A percentile compares a stretch with the other conserved stretches of the same genome.
phyloP scores from a whole-genome alignment of 2,888 invertebrate genomes.

The Helobdella robusta region DNA sequence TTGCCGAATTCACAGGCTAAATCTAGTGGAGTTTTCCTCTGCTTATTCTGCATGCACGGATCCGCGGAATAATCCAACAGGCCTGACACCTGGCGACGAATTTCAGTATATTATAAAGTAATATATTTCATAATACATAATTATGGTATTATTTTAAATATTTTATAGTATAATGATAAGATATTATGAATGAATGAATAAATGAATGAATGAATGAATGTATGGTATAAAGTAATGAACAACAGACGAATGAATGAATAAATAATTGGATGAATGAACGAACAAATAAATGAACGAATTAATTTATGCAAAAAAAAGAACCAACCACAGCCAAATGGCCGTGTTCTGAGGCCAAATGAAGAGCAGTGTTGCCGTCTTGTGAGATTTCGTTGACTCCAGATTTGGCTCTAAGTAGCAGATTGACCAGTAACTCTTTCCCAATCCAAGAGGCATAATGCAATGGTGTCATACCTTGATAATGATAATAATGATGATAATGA shows the following conservation, averaged over 20 bases:
- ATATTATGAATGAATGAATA: background rate
- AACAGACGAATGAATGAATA: background rate
- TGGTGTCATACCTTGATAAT: conserved; percentile 43
- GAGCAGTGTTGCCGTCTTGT: conserved; percentile 25
- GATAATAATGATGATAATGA: conserved; percentile 16
- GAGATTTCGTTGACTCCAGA: conserved; percentile 23
- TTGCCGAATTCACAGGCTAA: conserved; percentile 53
- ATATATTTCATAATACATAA: too few species aligned
- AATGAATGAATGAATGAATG: background rate
- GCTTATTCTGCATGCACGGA: conserved; percentile 47
- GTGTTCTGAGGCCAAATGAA: conserved; percentile 26
- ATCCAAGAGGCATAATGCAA: conserved; percentile 50
- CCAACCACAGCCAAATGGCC: conserved; percentile 26
- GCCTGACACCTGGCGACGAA: conserved; percentile 50
- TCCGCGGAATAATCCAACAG: conserved; percentile 50
- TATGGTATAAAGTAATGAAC: background rate
- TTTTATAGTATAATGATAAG: too few species aligned
- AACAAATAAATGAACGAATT: background rate
- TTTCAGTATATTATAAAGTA: too few species aligned
- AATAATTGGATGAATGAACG: background rate
- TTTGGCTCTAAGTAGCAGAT: conserved; percentile 40
- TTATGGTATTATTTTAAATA: too few species aligned
- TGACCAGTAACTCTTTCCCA: conserved; percentile 41
- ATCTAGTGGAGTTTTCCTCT: conserved; percentile 51
- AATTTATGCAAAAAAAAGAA: background rate